A percentile compares a stretch with the other conserved stretches of the same genome.
Evolutionary conservation across 53 echinoderm and acorn worm species (phyloP).

Genomic region (Zoroaster sp.): DNA sequence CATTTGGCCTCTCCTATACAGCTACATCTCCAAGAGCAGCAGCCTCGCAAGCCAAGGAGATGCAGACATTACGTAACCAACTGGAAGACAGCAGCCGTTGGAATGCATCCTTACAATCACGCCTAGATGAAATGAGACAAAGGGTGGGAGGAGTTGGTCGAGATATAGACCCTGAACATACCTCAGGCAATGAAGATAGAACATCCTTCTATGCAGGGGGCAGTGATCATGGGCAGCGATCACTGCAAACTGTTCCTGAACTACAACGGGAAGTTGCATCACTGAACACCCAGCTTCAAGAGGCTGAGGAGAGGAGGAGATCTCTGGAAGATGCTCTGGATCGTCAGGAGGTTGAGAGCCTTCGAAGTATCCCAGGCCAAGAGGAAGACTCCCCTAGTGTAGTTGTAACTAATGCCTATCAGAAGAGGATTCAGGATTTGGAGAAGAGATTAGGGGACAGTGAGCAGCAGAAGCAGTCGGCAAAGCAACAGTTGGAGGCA

Average conservation of each 20-base stretch:
- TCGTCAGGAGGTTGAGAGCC: slow-evolving; percentile 55
- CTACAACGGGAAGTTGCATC: slow-evolving; percentile 53
- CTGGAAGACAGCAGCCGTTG: slow-evolving; percentile 66
- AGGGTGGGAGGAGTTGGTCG: slow-evolving; percentile 85
- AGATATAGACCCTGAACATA: slow-evolving; percentile 58
- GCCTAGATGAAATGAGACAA: slow-evolving; percentile 72
- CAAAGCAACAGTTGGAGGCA: slow-evolving; percentile 82
- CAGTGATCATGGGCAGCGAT: slow-evolving; percentile 31
- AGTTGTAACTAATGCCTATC: slow-evolving; percentile 5
- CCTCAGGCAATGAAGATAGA: slow-evolving; percentile 9
- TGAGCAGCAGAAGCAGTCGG: slow-evolving; percentile 56
- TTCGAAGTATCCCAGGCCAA: slow-evolving; percentile 62
- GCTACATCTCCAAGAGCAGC: slow-evolving; percentile 12
- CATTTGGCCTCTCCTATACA: background rate
- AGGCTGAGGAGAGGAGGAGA: slow-evolving; percentile 12
- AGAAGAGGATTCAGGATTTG: slow-evolving; percentile 46
- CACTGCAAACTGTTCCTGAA: slow-evolving; percentile 51
- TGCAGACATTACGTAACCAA: slow-evolving; percentile 50
- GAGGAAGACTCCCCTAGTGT: slow-evolving; percentile 35
- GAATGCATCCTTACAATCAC: slow-evolving; percentile 61
- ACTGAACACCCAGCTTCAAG: slow-evolving; percentile 58
- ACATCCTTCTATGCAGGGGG: background rate
- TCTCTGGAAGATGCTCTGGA: slow-evolving; percentile 58
- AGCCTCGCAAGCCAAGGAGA: slow-evolving; percentile 21
- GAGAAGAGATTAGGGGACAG: slow-evolving; percentile 70